Conservation (phyloP, 2,888 invertebrate species). For the Brenthis hecate region DNA sequence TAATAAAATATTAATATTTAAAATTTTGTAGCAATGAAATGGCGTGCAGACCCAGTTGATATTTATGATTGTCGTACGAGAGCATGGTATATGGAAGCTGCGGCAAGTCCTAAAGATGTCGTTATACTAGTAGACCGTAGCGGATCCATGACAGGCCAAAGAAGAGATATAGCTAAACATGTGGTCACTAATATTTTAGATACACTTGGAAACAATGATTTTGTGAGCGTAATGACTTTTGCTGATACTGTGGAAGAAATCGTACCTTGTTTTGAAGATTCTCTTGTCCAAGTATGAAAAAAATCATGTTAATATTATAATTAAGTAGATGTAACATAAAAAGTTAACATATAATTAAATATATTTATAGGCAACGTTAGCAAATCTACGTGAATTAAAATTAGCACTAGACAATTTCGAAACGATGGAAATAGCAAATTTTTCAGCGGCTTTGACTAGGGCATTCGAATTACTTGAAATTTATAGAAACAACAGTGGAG, state of each 20-base stretch:
- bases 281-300: slow-evolving; percentile 91
- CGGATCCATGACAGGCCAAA: slow-evolving; percentile 95
- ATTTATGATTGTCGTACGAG: slow-evolving; percentile 97
- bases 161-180: slow-evolving; percentile 94
- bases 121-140: slow-evolving; percentile 92
- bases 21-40: slow-evolving; percentile 85
- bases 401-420: slow-evolving; percentile 89
- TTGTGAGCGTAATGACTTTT: slow-evolving; percentile 97
- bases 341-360: not conserved
- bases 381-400: slow-evolving; percentile 91
- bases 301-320: not conserved
- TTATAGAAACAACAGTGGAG: slow-evolving; percentile 84
- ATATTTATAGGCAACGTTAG: slow-evolving; percentile 87
- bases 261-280: slow-evolving; percentile 94
- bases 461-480: slow-evolving; percentile 93
- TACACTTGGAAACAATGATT: slow-evolving; percentile 98
- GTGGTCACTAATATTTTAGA: slow-evolving; percentile 95
- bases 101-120: slow-evolving; percentile 97
- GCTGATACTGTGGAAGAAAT: slow-evolving; percentile 90
- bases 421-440: slow-evolving; percentile 96
- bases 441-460: slow-evolving; percentile 92
- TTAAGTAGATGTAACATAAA: not conserved
- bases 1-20: not conserved
- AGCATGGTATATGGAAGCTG: slow-evolving; percentile 98
- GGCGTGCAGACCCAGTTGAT: slow-evolving; percentile 92